Evolutionary conservation across 2,797 vertebrate species (phyloP).

Genomic region (Channallabes apus): DNA sequence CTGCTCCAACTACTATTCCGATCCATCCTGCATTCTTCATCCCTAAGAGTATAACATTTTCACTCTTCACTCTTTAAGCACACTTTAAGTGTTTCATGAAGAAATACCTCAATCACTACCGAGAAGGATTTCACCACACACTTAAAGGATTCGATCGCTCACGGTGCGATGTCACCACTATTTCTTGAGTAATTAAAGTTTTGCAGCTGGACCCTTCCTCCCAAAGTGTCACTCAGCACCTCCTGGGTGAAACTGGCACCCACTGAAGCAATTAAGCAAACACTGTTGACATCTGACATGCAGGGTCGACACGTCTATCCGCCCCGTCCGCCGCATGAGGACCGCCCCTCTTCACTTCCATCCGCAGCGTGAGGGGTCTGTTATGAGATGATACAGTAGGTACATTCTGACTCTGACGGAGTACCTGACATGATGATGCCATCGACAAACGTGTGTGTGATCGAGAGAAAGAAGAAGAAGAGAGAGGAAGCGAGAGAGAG

Average conservation of each 20-base stretch:
- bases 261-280: conserved; percentile 47
- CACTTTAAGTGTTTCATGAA: not conserved
- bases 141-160: not conserved
- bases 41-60: no score
- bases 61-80: not conserved
- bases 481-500: conserved; percentile 4
- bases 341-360: not conserved
- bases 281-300: conserved; percentile 45
- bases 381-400: conserved; percentile 41
- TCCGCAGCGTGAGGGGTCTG: conserved; percentile 5
- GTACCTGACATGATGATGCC: conserved; percentile 54
- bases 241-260: conserved; percentile 7
- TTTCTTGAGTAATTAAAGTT: not conserved
- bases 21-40: not conserved
- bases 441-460: conserved; percentile 45
- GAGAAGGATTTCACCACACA: not conserved
- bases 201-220: not conserved
- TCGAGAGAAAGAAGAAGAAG: not conserved
- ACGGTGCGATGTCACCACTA: not conserved
- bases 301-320: conserved; percentile 23
- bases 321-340: not conserved
- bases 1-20: no score
- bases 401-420: not conserved
- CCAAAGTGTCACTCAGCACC: conserved; percentile 3
- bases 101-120: not conserved